These are phyloP conservation scores for Lepetodrilus schrolli DNA, from an alignment of 2,888 invertebrate genomes.

Conservation along the genomic window DNA sequence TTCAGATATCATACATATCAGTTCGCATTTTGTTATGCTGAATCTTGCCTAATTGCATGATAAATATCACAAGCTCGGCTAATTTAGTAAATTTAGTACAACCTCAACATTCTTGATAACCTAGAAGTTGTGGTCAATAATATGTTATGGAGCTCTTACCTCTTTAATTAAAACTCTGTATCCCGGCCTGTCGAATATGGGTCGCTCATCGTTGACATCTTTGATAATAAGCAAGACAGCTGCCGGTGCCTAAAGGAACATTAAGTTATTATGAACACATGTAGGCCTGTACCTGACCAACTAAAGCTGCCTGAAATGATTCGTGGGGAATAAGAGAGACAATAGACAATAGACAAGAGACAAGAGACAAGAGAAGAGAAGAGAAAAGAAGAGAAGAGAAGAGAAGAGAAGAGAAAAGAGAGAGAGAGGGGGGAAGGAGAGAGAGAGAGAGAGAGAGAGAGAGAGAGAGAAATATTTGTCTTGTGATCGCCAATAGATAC, in stretches of 20 bases:
- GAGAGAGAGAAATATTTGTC: background rate
- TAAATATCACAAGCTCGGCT: background rate
- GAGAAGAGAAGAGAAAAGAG: background rate
- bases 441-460: background rate
- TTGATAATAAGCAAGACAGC: background rate
- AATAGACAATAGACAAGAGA: too few relatives aligned
- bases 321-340: too few relatives aligned
- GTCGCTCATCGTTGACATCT: constrained; percentile 1
- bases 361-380: too few relatives aligned
- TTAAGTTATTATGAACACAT: too few relatives aligned
- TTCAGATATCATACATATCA: too few relatives aligned
- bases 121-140: background rate
- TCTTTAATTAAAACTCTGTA: constrained; percentile 8
- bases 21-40: too few relatives aligned
- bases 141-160: background rate
- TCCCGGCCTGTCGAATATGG: background rate
- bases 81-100: background rate
- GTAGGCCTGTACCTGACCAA: too few relatives aligned
- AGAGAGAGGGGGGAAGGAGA: background rate
- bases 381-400: background rate
- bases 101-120: background rate
- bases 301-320: too few relatives aligned
- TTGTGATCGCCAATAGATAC: background rate
- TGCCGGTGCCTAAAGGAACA: background rate
- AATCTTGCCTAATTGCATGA: background rate